Percentiles rank a stretch among this genome's conserved stretches.
phyloP scores from a whole-genome alignment of 1,140 invertebrate genomes.

The Gryllus bimaculatus region DNA sequence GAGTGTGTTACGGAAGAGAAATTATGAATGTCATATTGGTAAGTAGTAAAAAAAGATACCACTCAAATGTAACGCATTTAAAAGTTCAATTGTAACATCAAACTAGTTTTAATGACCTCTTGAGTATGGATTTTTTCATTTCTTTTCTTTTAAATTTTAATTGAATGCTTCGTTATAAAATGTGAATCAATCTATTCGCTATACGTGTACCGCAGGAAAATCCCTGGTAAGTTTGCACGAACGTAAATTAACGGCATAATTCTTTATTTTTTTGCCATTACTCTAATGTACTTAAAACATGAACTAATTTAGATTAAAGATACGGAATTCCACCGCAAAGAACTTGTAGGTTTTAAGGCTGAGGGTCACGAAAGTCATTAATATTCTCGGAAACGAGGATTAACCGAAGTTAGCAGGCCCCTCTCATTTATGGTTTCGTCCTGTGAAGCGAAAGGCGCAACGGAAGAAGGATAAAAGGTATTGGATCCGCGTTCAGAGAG shows the following conservation, averaged over 20 bases:
- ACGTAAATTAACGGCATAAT: neutral
- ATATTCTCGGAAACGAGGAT: neutral
- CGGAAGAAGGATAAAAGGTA: neutral
- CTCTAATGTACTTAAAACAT: neutral
- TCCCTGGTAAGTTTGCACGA: neutral
- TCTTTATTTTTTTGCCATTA: neutral
- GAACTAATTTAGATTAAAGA: slow-evolving; percentile 6
- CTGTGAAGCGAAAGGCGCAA: neutral
- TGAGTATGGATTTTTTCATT: neutral
- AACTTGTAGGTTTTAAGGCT: neutral
- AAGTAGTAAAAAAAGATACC: too few species aligned
- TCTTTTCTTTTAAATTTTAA: neutral
- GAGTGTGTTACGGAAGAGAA: too few species aligned
- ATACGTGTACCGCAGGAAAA: neutral
- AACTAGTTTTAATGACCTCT: too few species aligned
- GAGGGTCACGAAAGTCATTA: neutral
- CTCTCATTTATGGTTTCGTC: neutral
- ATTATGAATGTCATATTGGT: too few species aligned
- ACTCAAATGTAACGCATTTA: too few species aligned
- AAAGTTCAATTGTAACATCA: too few species aligned
- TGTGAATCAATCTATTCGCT: neutral
- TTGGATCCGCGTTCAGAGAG: neutral
- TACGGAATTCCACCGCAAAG: neutral
- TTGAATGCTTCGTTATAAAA: neutral
- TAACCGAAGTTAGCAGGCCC: neutral